Base-by-base conservation (phyloP, 2,888 invertebrate species). In the Tetrapedia diversipes region DNA sequence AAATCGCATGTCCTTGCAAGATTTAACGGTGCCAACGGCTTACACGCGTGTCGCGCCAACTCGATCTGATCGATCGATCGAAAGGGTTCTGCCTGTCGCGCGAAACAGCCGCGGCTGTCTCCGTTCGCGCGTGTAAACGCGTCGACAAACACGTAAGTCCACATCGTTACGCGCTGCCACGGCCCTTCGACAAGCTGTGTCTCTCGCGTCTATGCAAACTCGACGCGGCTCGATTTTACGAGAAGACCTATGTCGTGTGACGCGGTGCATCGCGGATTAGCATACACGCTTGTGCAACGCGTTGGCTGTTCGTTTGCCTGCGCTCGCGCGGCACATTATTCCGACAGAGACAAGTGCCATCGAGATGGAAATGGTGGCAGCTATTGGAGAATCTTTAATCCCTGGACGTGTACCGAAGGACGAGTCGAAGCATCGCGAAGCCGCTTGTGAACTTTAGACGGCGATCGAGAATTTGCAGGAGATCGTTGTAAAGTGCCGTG, bases 61-160 rank as follows among this genome's bases (percentile, higher is more conserved):
- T 37, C 39, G 53, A 74, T 75, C 51, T 29, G 37, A 47, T 59
- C 61, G 68, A 84, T 79, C 68, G 82, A 72, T 77, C 66, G 72
- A 61, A 66, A 59, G 63, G 27, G 32, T 29, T 59, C 19, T 63
- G 27, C 49, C 49, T 47, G 37, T 53, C 45, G 45, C 11, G 54
- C 41, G 64, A 49, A 53, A 68, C 65, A 49, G 29, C 66, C n/a
- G 29, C 7, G 39, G 45, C 49, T 41, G 66, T 61, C 68, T 59
- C 57, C 53, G 67, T 47, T 59, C 71, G 57, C 79, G 75, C 79
- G 83, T 72, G 74, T 63, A 83, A 84, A 74, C 79, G 75, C 81
- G 79, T 77, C 81, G 72, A 80, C 86, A 86, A 87, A 86, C 83
- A 85, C 83, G 79, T 80, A 83, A 84, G 81, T 84, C 81, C 78